Percentiles rank a stretch among this genome's conserved stretches.
These are phyloP conservation scores for Cepphus grylle DNA, from an alignment of 2,113 vertebrate genomes.

Conservation along the genomic window DNA sequence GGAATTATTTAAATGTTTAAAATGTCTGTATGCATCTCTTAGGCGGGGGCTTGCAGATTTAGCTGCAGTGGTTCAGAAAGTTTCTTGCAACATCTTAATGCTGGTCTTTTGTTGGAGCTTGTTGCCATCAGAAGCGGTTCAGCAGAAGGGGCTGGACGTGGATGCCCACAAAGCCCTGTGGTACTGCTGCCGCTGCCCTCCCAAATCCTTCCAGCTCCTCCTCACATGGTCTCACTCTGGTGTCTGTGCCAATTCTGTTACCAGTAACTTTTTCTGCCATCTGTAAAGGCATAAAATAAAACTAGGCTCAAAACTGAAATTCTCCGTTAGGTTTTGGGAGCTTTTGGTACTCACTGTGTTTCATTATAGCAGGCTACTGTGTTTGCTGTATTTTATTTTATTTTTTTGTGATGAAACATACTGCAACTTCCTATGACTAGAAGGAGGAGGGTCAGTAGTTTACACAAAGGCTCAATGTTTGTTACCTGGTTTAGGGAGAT, in stretches of 20 bases:
- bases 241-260: background rate
- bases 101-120: background rate
- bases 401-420: background rate
- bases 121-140: background rate
- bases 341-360: background rate
- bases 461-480: background rate
- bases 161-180: background rate
- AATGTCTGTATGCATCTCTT: background rate
- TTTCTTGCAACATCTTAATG: background rate
- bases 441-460: background rate
- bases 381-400: background rate
- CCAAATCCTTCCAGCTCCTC: background rate
- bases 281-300: background rate
- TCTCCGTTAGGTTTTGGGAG: background rate
- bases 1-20: background rate
- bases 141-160: background rate
- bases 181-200: background rate
- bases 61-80: background rate
- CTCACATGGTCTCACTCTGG: fast-evolving
- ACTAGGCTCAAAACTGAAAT: background rate
- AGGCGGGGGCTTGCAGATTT: background rate
- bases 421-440: background rate
- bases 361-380: background rate
- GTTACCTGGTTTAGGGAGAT: background rate
- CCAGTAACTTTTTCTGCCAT: background rate